These are phyloP conservation scores for Drosophila fulvimacula DNA, from an alignment of 2,888 invertebrate species.

Conservation along the genomic window DNA sequence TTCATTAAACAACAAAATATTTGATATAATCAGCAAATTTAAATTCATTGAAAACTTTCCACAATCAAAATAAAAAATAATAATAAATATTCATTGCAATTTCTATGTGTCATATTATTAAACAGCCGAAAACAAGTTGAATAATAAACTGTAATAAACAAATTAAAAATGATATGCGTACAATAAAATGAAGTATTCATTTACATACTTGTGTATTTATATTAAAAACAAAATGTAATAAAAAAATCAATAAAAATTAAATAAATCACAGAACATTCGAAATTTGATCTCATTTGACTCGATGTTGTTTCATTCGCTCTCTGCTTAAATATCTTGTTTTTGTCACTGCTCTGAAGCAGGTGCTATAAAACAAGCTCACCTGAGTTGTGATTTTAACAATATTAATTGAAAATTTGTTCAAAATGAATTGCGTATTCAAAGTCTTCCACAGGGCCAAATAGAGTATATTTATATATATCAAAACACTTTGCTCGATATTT, in stretches of 20 bases:
- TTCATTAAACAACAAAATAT: neutral
- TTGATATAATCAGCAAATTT: neutral
- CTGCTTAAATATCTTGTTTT: neutral
- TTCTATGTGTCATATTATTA: neutral
- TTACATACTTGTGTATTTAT: neutral
- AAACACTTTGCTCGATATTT: conserved; percentile 4
- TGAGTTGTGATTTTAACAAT: neutral
- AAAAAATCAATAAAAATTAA: neutral
- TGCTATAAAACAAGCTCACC: conserved; percentile 3
- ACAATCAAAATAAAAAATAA: neutral
- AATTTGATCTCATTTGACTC: conserved; percentile 7
- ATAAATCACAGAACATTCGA: conserved; percentile 6
- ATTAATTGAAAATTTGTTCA: conserved; percentile 2
- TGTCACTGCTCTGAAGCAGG: neutral
- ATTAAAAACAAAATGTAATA: neutral
- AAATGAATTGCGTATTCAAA: neutral
- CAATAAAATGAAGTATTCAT: neutral
- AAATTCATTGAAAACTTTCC: conserved; percentile 1
- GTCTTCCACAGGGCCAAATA: neutral
- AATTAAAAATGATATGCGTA: neutral
- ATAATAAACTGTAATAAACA: neutral
- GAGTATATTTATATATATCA: conserved; percentile 37
- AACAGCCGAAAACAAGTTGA: neutral
- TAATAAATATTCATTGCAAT: neutral
- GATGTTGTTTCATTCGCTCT: neutral